Conservation (phyloP, 1,140 invertebrate species). For the Dufourea novaeangliae region DNA sequence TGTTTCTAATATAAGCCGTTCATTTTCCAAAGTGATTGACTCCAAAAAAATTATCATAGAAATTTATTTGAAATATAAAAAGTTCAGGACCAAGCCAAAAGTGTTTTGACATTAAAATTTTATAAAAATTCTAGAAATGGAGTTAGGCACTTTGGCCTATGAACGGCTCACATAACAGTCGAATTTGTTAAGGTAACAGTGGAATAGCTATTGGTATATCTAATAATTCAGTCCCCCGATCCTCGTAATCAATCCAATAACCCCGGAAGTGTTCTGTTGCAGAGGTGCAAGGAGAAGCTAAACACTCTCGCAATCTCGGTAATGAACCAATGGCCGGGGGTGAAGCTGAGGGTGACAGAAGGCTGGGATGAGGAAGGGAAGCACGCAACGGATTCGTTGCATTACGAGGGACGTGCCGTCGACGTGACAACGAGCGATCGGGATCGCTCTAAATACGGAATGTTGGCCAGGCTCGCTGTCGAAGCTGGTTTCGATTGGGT, state of each 20-base stretch:
- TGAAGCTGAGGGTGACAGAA: conserved; percentile 95
- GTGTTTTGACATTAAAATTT: no score
- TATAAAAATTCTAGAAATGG: not conserved
- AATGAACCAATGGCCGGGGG: conserved; percentile 98
- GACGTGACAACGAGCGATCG: conserved; percentile 97
- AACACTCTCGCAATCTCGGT: conserved; percentile 97
- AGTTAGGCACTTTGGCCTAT: no score
- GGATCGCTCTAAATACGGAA: conserved; percentile 95
- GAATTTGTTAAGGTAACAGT: no score
- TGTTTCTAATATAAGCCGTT: no score
- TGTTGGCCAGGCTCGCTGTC: conserved; percentile 96
- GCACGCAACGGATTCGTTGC: conserved; percentile 91
- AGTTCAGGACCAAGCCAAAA: no score
- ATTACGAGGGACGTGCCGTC: conserved; percentile 97
- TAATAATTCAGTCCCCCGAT: not conserved
- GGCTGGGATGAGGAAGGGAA: conserved; percentile 95
- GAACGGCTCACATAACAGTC: no score
- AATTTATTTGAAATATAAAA: no score
- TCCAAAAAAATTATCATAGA: no score
- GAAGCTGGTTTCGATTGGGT: conserved; percentile 99
- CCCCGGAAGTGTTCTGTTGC: conserved; percentile 70
- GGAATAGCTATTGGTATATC: no score
- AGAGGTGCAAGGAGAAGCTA: conserved; percentile 97
- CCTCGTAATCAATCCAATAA: conserved; percentile 1
- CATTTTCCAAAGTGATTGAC: no score